phyloP scores from a whole-genome alignment of 2,888 invertebrate genomes.

The Masnerella sp. region DNA sequence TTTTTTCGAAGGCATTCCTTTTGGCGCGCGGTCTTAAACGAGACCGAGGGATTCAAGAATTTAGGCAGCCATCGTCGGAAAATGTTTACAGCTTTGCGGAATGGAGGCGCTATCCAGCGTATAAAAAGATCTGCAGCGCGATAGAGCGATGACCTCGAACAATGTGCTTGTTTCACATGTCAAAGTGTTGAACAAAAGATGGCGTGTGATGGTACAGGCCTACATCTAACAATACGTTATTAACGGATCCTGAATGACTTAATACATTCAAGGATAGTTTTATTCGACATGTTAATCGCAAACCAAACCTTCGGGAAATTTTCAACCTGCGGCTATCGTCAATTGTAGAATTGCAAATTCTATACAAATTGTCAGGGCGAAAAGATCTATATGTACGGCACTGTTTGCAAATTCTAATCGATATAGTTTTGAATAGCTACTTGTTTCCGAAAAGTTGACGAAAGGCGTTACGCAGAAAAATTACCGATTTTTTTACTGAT shows the following conservation, averaged over 20 bases:
- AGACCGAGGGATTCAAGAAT: slow-evolving; percentile 24
- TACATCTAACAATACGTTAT: slow-evolving; percentile 48
- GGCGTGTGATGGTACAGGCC: slow-evolving; percentile 44
- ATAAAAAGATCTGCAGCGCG: slow-evolving; percentile 34
- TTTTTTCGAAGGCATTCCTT: slow-evolving; percentile 28
- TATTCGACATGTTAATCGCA: too few species aligned
- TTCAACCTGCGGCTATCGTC: too few species aligned
- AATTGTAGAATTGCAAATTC: too few species aligned
- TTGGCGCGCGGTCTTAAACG: slow-evolving; percentile 25
- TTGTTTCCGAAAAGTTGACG: too few species aligned
- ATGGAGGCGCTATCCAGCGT: slow-evolving; percentile 11
- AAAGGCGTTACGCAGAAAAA: too few species aligned
- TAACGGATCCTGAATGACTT: slow-evolving; percentile 31
- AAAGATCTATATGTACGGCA: too few species aligned
- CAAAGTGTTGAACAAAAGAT: slow-evolving; percentile 55
- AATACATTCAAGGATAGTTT: slow-evolving; percentile 6
- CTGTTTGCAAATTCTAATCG: too few species aligned
- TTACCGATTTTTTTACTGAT: too few species aligned
- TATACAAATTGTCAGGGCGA: too few species aligned
- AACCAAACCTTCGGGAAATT: too few species aligned
- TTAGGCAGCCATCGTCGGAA: slow-evolving; percentile 26
- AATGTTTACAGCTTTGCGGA: slow-evolving; percentile 39
- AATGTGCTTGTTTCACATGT: slow-evolving; percentile 50
- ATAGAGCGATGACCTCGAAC: slow-evolving; percentile 51
- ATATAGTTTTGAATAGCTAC: too few species aligned